Evolutionary conservation across 2,888 invertebrate species (phyloP), one percentile per base, ranked within the genome.

Genomic region (Trichopoda pennipes): DNA sequence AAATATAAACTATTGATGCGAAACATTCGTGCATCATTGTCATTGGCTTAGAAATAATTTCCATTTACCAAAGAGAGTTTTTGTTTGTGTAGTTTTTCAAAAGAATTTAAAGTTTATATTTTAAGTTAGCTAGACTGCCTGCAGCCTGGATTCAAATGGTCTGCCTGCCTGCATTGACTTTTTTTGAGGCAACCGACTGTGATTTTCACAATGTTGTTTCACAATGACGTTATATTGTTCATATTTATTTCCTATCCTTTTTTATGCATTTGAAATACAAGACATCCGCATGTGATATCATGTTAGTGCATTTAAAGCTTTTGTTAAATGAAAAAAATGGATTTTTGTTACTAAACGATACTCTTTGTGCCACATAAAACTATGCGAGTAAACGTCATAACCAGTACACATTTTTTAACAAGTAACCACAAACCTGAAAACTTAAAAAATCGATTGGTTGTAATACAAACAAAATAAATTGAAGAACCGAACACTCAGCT

Each of bases 261-360:
- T 32, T 64, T 47, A 9, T 64, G 58, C 69, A 74, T 69, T 81
- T 74, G 69, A 53, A 78, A 74, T 51, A 77, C 74, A 68, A 75
- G 51, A 64, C 64, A 81, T 64, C 77, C 81, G 69, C 81, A 81
- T 81, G 81, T 74, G 81, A 78, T 51, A 58, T 81, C 51, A 77
- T 64, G 56, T 69, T 68, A 61, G 77, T 58, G 49, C 68, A 56
- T 73, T 79, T 79, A 35, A 74, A 80, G 73, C 79, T 74, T 80
- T 80, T 68, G 79, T 73, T 79, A 53, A 0, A 28, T 4, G 21
- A 74, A 63, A 70, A 12, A 47, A 73, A 32, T 56, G 7, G 1
- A 28, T 23, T 38, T n/a, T 49, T 68, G 12, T 14, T 32, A 9
- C 28, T 61, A 55, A 79, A 73, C 49, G 73, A 68, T 44, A 73